phyloP scores from a whole-genome alignment of 2,888 invertebrate species.

The Eumacrocentrus americanus region DNA sequence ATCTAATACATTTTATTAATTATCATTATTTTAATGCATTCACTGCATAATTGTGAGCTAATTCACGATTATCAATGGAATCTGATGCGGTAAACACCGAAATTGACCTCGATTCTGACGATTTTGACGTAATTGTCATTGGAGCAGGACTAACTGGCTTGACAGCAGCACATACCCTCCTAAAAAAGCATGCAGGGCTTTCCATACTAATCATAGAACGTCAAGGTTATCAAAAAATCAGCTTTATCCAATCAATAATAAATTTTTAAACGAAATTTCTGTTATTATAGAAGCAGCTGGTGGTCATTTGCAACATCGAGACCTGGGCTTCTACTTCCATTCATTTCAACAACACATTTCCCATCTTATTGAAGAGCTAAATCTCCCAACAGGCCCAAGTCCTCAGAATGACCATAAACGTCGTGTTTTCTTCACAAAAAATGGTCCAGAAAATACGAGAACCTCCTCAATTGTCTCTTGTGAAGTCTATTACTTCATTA shows the following conservation, averaged over 20 bases:
- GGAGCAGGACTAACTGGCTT: slow-evolving; percentile 51
- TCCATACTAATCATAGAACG: slow-evolving; percentile 45
- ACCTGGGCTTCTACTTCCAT: slow-evolving; percentile 39
- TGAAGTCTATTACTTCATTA: slow-evolving; percentile 45
- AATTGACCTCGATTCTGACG: slow-evolving; percentile 34
- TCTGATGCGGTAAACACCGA: background rate
- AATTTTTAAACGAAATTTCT: too few species aligned
- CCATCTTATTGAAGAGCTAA: slow-evolving; percentile 33
- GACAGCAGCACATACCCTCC: slow-evolving; percentile 44
- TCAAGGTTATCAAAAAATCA: slow-evolving; percentile 31
- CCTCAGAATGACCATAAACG: slow-evolving; percentile 12
- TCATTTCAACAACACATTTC: slow-evolving; percentile 38
- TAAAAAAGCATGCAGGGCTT: slow-evolving; percentile 41
- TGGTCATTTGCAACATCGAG: slow-evolving; percentile 35
- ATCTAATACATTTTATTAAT: slow-evolving; percentile 16
- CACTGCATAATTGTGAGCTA: slow-evolving; percentile 19
- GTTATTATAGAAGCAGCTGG: slow-evolving; percentile 34
- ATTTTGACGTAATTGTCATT: slow-evolving; percentile 48
- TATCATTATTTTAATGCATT: slow-evolving; percentile 2
- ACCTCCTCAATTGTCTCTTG: slow-evolving; percentile 37
- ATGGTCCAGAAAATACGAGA: slow-evolving; percentile 14
- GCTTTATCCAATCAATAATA: too few species aligned
- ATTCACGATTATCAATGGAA: background rate
- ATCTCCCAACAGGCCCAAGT: slow-evolving; percentile 28
- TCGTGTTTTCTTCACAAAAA: slow-evolving; percentile 32